Base-by-base conservation (phyloP, 2,113 vertebrate genomes). In the Rhinopomastus cyanomelas region DNA sequence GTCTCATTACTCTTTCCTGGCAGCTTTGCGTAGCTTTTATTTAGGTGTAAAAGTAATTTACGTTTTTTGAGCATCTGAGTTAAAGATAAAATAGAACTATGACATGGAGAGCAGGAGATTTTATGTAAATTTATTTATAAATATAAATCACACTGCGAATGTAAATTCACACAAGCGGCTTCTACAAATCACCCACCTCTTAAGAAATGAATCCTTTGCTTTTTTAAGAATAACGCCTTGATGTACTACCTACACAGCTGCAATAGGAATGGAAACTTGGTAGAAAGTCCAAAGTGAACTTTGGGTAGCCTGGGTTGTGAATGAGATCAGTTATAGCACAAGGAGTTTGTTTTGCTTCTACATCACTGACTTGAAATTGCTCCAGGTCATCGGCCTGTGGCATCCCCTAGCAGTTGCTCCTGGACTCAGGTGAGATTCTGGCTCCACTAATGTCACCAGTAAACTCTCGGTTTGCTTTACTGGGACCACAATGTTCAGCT, bases 51-150 rank as follows among this genome's bases (percentile, higher is more conserved):
- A 96, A 94, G 93, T 88, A 95, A 93, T 93, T 94, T 91, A 87
- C 90, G 81, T 95, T 92, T 94, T 85, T 69, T 55, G 42, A 92
- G 87, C 68, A 87, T 89, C 91, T 73, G 87, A 96, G 94, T 88
- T 89, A 94, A 95, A 92, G 88, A 90, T 73, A 94, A 95, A 95
- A 61, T 51, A 92, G 53, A 82, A 90, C 68, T 81, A 84, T 91
- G 87, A 90, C 80, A 94, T 83, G 3, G 3, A 93, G 85, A 73
- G 65, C 64, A 77, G 61, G 77, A 72, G 82, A 67, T 73, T 89
- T 76, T 72, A 91, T 90, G 76, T 78, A 92, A 92, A 88, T 96
- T 95, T 96, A 96, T 95, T 97, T 96, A 83, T 64, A 93, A 97
- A 88, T 90, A 95, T 85, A 93, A 95, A 94, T 88, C 81, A 89